These are phyloP conservation scores for Xenus cinereus DNA, from an alignment of 2,113 vertebrate species.

Conservation along the genomic window DNA sequence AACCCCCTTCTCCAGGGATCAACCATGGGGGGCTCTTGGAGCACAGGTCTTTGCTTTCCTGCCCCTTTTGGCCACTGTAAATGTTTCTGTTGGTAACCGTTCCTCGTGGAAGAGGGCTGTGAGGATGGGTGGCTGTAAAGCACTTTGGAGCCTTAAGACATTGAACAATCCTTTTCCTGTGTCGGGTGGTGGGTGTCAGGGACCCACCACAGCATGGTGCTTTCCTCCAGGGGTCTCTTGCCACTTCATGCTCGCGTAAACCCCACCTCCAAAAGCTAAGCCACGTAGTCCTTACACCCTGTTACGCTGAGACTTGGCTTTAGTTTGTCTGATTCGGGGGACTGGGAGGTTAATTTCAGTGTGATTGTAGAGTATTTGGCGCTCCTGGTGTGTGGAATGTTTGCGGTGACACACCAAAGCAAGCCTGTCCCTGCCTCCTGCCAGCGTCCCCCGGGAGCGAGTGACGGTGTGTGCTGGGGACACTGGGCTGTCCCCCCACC, in stretches of 20 bases:
- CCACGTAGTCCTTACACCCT: not conserved
- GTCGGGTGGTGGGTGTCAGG: not conserved
- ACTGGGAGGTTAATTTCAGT: accelerated
- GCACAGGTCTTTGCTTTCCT: not conserved
- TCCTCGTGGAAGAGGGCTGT: not conserved
- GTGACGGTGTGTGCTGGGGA: not conserved
- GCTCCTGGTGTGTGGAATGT: not conserved
- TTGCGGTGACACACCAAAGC: too few species aligned
- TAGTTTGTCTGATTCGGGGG: not conserved
- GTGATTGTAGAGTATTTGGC: accelerated
- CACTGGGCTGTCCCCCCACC: accelerated
- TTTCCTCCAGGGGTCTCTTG: not conserved
- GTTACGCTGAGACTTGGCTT: not conserved
- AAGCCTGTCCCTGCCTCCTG: not conserved
- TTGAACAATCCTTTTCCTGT: not conserved
- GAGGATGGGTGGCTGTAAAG: not conserved
- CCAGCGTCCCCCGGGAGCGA: not conserved
- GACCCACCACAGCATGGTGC: not conserved
- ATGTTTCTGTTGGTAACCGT: not conserved
- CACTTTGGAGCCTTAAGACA: not conserved
- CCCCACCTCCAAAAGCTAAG: not conserved
- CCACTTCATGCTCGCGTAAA: accelerated
- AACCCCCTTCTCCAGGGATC: not conserved
- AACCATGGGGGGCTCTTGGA: accelerated
- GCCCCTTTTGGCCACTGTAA: not conserved